These are phyloP conservation scores for Chrysaora quinquecirrha DNA, from an alignment of 30 jellyfish, hydroid and myxozoan species.

Conservation along the genomic window DNA sequence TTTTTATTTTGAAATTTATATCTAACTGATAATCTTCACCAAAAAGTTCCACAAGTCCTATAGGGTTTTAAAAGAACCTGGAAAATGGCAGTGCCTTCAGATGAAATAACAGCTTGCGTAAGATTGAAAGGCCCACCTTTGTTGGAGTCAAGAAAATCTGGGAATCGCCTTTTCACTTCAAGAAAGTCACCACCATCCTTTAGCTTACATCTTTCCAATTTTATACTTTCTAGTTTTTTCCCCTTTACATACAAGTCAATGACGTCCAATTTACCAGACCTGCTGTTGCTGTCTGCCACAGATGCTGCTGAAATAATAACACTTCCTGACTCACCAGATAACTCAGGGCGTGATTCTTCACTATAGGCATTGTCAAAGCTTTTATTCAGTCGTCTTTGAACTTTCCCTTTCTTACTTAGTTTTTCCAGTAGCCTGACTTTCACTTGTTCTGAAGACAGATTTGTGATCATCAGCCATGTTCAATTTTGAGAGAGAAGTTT, in stretches of 20 bases:
- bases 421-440: not conserved
- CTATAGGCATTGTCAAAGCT: not conserved
- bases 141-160: not conserved
- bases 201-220: not conserved
- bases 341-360: not conserved
- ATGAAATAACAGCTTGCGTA: not conserved
- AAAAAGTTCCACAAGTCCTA: not conserved
- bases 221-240: not conserved
- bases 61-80: not conserved
- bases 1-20: no score
- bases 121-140: not conserved
- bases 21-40: not conserved
- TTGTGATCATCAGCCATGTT: constrained; percentile 6
- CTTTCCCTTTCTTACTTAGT: not conserved
- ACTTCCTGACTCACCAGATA: not conserved
- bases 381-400: not conserved
- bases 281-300: not conserved
- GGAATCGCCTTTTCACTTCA: not conserved
- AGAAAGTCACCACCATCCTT: not conserved
- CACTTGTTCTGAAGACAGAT: not conserved
- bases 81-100: not conserved
- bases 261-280: not conserved
- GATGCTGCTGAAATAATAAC: not conserved
- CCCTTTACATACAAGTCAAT: not conserved
- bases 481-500: constrained; percentile 16